Conservation (phyloP, 2,888 invertebrate species). For the Rhagophthalmus giganteus region DNA sequence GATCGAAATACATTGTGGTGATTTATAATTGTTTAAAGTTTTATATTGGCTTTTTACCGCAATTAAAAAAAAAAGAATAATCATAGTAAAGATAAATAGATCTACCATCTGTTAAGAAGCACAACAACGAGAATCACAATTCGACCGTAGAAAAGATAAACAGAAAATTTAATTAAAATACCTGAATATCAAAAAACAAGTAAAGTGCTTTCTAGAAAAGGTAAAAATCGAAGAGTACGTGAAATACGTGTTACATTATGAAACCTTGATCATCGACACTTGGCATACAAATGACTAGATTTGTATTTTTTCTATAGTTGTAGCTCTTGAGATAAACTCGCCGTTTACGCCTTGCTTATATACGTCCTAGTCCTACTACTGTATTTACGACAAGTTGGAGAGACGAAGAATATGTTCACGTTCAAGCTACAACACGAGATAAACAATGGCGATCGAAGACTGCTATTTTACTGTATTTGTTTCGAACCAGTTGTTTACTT, state of each 20-base stretch:
- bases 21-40: no score
- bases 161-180: constrained; percentile 12
- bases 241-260: constrained; percentile 47
- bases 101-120: no score
- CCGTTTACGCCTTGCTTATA: not conserved
- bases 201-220: constrained; percentile 41
- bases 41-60: no score
- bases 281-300: constrained; percentile 49
- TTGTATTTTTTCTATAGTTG: constrained; percentile 40
- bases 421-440: constrained; percentile 13
- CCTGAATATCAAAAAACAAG: constrained; percentile 5
- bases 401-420: constrained; percentile 10
- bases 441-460: constrained; percentile 19
- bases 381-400: constrained; percentile 3
- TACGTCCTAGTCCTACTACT: not conserved
- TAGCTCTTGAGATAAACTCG: constrained; percentile 3
- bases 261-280: constrained; percentile 48
- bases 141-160: constrained; percentile 6
- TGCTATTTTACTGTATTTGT: constrained; percentile 45
- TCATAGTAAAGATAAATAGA: no score
- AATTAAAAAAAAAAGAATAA: no score
- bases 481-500: constrained; percentile 48
- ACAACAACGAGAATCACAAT: constrained; percentile 1
- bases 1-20: no score
- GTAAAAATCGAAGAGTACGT: constrained; percentile 46